phyloP scores from a whole-genome alignment of 2,888 invertebrate species.

The Synanthedon vespiformis region DNA sequence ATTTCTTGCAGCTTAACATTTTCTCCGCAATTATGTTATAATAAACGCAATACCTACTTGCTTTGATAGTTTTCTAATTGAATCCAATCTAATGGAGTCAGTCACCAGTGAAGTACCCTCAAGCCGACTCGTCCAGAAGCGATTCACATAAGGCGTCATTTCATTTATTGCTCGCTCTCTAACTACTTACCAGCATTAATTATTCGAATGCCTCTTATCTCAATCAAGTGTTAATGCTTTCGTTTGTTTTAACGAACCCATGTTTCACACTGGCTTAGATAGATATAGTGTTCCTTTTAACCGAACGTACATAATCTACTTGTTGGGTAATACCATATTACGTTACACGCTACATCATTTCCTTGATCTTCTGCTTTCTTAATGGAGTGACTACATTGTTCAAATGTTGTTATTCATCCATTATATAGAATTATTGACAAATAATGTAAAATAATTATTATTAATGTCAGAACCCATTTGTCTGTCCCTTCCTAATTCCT shows the following conservation, averaged over 20 bases:
- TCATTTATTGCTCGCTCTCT: constrained; percentile 10
- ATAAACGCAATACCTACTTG: not conserved
- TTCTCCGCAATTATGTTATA: not conserved
- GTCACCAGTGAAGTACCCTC: not conserved
- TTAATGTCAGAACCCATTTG: too few species aligned
- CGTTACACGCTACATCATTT: constrained; percentile 16
- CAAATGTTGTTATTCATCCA: too few species aligned
- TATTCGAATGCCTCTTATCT: constrained; percentile 40
- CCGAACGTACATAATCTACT: constrained; percentile 24
- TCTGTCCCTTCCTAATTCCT: too few species aligned
- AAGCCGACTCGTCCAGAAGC: not conserved
- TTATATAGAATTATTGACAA: too few species aligned
- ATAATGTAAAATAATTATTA: too few species aligned
- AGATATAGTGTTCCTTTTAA: constrained; percentile 11
- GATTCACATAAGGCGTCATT: constrained; percentile 11
- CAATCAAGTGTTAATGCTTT: constrained; percentile 24
- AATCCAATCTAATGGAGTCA: not conserved
- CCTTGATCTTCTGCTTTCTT: constrained; percentile 12
- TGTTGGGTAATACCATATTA: constrained; percentile 22
- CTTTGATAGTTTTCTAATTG: not conserved
- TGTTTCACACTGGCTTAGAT: constrained; percentile 16
- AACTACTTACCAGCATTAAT: constrained; percentile 35
- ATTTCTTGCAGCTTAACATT: too few species aligned
- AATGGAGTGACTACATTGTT: not conserved
- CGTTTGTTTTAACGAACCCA: constrained; percentile 15